Evolutionary conservation across 2,797 vertebrate species (phyloP).

Genomic region (Carduelis carduelis): DNA sequence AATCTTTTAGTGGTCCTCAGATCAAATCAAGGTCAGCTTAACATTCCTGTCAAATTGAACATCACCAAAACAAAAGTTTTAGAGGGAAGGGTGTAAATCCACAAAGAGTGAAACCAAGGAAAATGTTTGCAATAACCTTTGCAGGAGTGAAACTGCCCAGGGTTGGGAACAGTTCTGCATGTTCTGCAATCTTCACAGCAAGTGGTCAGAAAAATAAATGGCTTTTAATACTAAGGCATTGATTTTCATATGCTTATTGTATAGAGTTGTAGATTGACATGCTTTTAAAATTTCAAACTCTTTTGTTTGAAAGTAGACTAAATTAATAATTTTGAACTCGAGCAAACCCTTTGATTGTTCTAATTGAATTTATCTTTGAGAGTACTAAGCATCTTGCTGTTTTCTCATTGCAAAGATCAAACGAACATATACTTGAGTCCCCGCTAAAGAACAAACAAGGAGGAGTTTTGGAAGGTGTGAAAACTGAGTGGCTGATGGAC

Average conservation of each 20-base stretch:
- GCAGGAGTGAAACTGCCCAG: background rate
- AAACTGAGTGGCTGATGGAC: background rate
- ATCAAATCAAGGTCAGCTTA: conserved; percentile 44
- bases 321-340: background rate
- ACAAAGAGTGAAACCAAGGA: conserved; percentile 57
- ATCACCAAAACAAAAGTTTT: conserved; percentile 5
- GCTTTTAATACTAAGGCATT: background rate
- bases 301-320: background rate
- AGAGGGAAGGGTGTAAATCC: conserved; percentile 43
- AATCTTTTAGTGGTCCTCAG: background rate
- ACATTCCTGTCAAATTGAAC: background rate
- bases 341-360: background rate
- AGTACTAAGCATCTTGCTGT: background rate
- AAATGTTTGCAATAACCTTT: conserved; percentile 63
- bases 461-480: background rate
- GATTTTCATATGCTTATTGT: background rate
- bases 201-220: conserved; percentile 5
- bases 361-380: background rate
- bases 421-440: background rate
- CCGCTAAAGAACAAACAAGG: background rate
- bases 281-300: background rate
- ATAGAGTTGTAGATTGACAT: background rate
- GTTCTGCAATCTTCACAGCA: conserved; percentile 16
- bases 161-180: background rate
- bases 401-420: background rate